Percentiles rank a stretch among this genome's conserved stretches.
phyloP scores from a whole-genome alignment of 2,888 invertebrate genomes.

The Clistopyga incitator region DNA sequence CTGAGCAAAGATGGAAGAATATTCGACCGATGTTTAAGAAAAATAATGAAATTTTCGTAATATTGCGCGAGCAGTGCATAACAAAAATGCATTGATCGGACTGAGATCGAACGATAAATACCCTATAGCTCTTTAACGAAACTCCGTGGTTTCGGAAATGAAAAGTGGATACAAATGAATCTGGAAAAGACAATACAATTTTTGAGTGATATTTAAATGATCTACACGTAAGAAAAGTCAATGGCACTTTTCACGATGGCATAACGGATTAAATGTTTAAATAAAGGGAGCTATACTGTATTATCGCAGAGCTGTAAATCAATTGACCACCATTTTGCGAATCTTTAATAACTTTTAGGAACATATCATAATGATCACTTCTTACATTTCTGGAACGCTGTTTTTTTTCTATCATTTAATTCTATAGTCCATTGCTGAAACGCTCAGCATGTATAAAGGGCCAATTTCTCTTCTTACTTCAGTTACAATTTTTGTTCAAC shows the following conservation, averaged over 20 bases:
- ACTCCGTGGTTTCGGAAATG: background rate
- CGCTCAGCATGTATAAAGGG: no score
- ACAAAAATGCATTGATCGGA: no score
- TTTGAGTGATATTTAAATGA: slow-evolving; percentile 17
- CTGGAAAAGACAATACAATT: background rate
- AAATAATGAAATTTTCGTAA: no score
- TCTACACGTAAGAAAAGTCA: slow-evolving; percentile 4
- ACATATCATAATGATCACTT: background rate
- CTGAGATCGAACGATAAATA: no score
- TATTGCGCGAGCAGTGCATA: no score
- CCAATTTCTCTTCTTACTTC: no score
- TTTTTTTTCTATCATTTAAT: background rate
- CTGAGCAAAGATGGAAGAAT: no score
- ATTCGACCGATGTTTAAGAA: no score
- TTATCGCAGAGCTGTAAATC: slow-evolving; percentile 47
- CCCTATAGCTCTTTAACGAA: background rate
- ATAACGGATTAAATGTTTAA: background rate
- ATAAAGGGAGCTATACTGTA: slow-evolving; percentile 46
- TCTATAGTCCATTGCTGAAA: background rate
- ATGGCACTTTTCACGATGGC: slow-evolving; percentile 30
- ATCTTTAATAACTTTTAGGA: background rate
- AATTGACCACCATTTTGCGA: background rate
- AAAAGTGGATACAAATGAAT: slow-evolving; percentile 11
- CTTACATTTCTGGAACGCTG: background rate
- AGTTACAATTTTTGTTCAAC: no score